phyloP scores from a whole-genome alignment of 2,797 vertebrate genomes.

The Sylvia borin region DNA sequence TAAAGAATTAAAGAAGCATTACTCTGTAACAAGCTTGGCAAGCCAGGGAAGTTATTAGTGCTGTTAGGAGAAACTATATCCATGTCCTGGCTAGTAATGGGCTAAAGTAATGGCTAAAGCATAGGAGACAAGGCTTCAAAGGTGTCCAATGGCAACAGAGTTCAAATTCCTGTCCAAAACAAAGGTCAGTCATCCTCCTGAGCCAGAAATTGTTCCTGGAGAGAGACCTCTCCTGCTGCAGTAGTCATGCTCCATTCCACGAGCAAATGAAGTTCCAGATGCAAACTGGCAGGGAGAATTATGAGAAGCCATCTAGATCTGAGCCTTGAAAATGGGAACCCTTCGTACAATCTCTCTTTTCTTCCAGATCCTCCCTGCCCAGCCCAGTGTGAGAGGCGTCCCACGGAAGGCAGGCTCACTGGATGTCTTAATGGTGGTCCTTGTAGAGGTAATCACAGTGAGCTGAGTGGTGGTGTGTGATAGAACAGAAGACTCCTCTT shows the following conservation, averaged over 20 bases:
- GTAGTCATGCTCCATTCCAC: not conserved
- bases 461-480: not conserved
- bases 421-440: not conserved
- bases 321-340: not conserved
- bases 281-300: not conserved
- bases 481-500: not conserved
- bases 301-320: not conserved
- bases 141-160: not conserved
- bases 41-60: not conserved
- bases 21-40: not conserved
- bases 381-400: not conserved
- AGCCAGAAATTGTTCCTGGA: not conserved
- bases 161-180: not conserved
- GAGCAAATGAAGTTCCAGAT: not conserved
- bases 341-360: not conserved
- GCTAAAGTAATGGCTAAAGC: not conserved
- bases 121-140: not conserved
- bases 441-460: not conserved
- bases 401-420: not conserved
- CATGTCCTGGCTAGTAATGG: not conserved
- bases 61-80: not conserved
- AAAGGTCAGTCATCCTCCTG: not conserved
- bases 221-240: not conserved
- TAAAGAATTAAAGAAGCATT: slow-evolving; percentile 21
- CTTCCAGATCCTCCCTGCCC: not conserved